phyloP scores from a whole-genome alignment of 2,113 vertebrate species.

The Tychaedon coryphoeus region DNA sequence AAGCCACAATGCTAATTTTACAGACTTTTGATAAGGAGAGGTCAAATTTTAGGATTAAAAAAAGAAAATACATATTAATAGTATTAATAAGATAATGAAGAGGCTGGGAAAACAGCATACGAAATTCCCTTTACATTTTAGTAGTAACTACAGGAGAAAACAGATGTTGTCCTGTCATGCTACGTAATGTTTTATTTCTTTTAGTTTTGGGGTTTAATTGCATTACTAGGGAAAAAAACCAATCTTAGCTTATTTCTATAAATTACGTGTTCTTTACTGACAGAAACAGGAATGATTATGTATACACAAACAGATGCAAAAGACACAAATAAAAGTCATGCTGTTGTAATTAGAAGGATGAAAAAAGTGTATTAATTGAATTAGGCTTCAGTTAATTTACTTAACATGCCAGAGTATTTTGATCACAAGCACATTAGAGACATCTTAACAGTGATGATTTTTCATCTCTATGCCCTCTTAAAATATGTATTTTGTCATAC shows the following conservation, averaged over 20 bases:
- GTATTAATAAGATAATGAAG: background rate
- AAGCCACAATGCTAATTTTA: background rate
- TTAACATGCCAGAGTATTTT: background rate
- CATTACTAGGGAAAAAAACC: background rate
- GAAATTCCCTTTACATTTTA: constrained; percentile 2
- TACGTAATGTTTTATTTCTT: background rate
- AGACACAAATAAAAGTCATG: background rate
- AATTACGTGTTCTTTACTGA: background rate
- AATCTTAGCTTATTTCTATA: background rate
- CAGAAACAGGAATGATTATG: background rate
- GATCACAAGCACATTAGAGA: background rate
- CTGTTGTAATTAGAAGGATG: background rate
- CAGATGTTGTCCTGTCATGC: background rate
- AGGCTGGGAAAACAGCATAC: background rate
- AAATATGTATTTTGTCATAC: background rate
- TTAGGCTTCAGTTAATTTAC: background rate
- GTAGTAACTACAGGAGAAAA: background rate
- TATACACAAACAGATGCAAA: background rate
- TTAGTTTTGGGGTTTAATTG: background rate
- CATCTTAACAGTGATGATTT: background rate
- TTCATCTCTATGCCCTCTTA: background rate
- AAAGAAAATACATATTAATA: background rate
- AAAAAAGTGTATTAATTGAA: background rate
- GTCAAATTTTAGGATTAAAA: background rate
- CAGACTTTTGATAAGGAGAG: background rate